Percentiles rank a stretch among this genome's conserved stretches.
Conservation (phyloP, 2,113 vertebrate species). For the Tapirus terrestris region DNA sequence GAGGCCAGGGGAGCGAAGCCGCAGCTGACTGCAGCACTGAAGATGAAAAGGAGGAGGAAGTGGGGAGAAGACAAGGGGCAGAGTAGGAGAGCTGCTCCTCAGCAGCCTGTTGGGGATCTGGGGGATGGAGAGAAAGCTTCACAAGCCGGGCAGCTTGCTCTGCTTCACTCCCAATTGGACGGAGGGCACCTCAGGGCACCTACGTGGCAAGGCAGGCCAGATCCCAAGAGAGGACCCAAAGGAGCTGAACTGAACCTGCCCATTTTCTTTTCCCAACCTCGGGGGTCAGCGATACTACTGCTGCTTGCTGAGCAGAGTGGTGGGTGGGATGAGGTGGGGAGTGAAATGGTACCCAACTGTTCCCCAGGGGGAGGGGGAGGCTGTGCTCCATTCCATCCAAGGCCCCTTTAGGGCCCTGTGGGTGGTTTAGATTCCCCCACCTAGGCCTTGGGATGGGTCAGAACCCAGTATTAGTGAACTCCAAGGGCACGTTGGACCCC, state of each 20-base stretch:
- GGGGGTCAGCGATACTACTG: not conserved
- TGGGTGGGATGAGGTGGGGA: not conserved
- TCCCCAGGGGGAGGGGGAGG: not conserved
- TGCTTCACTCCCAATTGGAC: not conserved
- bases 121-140: not conserved
- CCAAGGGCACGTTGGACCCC: not conserved
- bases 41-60: not conserved
- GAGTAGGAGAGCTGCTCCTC: not conserved
- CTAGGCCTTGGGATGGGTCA: not conserved
- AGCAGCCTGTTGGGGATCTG: not conserved
- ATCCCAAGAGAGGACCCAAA: not conserved
- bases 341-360: not conserved
- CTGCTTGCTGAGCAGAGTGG: not conserved
- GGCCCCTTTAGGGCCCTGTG: not conserved
- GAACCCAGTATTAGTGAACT: not conserved
- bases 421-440: no score
- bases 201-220: not conserved
- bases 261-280: not conserved
- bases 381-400: not conserved
- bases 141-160: not conserved
- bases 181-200: not conserved
- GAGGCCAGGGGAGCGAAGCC: not conserved
- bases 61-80: rapidly evolving
- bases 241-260: not conserved
- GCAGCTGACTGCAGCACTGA: not conserved